Evolutionary conservation across 2,113 vertebrate species (phyloP).

Genomic region (Grammomys dolichurus): DNA sequence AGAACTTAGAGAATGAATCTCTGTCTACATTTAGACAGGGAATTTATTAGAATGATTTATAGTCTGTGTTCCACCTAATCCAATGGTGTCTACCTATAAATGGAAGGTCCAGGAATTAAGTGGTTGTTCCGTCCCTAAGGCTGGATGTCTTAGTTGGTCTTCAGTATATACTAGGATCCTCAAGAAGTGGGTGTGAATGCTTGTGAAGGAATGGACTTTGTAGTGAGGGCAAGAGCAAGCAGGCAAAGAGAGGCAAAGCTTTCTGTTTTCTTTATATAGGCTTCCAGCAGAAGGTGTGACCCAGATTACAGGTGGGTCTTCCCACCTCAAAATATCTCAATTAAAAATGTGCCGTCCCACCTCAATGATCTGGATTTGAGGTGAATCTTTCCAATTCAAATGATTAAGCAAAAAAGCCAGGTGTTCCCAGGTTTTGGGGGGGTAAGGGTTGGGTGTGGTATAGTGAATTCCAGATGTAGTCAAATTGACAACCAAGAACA

Average conservation of each 20-base stretch:
- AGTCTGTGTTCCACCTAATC: neutral
- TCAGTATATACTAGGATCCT: neutral
- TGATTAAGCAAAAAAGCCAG: neutral
- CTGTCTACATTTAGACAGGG: neutral
- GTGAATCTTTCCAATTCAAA: neutral
- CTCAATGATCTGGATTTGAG: neutral
- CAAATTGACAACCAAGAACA: neutral
- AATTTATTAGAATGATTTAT: neutral
- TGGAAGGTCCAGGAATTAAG: neutral
- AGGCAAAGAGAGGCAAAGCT: neutral
- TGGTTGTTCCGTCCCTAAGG: neutral
- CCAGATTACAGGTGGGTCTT: neutral
- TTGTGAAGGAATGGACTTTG: neutral
- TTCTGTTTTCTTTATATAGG: neutral
- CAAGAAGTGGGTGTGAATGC: neutral
- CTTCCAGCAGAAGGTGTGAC: neutral
- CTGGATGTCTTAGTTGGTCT: neutral
- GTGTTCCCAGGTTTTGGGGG: neutral
- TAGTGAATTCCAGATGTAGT: neutral
- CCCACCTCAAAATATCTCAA: too few species aligned
- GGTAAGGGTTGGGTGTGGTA: too few species aligned
- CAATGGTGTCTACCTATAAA: neutral
- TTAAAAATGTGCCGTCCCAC: neutral
- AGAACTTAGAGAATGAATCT: neutral
- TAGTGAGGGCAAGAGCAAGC: neutral